Base-by-base conservation (phyloP, 1,140 invertebrate species). In the Drosophila sturtevanti region DNA sequence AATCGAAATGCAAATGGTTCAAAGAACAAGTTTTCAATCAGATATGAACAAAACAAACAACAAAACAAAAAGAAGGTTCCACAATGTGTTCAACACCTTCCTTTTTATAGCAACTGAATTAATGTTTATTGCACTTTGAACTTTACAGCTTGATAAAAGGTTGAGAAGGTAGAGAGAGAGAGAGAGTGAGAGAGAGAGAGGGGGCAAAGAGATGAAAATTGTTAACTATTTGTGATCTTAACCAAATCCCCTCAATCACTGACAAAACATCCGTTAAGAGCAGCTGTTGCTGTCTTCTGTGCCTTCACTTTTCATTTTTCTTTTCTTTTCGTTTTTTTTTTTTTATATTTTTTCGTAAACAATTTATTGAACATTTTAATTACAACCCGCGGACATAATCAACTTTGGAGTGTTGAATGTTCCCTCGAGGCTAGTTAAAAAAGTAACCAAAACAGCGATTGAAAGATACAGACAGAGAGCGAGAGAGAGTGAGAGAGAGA, bases 291-390 rank as follows among this genome's bases (percentile, higher is more conserved):
- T 48, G n/a, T 52, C 51, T 27, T 54, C 12, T 22, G 10, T 59
- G 22, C 16, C 18, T 52, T 63, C 10, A 44, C 21, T 27, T 48
- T 68, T 41, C 22, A 77, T 56, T 9, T 31, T 52, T 59, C 22
- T 51, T 51, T 12, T n/a, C 21, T 27, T 48, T 68, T 41, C 22
- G 70, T 56, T 9, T 31, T 52, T 59, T 21, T 51, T 51, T 12
- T n/a, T n/a, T n/a, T n/a, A n/a, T n/a, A n/a, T n/a, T n/a, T n/a
- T n/a, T n/a, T n/a, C n/a, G n/a, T n/a, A n/a, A 48, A 61, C 63
- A 38, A 87, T 86, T 81, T 86, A 81, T 82, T 81, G 71, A 87
- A 87, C 75, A 81, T 86, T 79, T 87, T 87, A 86, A 86, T 86
- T 87, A 86, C 72, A 59, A 81, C 79, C 82, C 63, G 82, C 71